Evolutionary conservation across 2,888 invertebrate genomes (phyloP).

Genomic region (Cephus pygmeus): DNA sequence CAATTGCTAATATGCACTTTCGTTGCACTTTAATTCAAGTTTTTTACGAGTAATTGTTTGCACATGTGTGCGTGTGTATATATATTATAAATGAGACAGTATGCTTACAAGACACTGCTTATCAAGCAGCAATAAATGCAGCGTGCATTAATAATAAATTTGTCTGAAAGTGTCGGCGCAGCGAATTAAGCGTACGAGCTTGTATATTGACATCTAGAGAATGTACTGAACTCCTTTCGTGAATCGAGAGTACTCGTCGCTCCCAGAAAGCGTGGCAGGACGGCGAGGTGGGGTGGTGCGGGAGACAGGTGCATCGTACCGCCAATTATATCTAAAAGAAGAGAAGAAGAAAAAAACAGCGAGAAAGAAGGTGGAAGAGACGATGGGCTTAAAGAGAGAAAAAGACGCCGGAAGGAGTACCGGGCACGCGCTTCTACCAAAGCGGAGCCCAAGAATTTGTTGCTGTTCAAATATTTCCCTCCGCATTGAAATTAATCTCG

Average conservation of each 20-base stretch:
- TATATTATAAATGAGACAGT: not conserved
- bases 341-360: slow-evolving; percentile 16
- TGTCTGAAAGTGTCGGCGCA: not conserved
- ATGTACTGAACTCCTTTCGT: not conserved
- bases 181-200: not conserved
- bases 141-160: not conserved
- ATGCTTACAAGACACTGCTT: not conserved
- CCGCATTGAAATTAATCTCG: not conserved
- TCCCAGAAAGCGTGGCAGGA: slow-evolving; percentile 14
- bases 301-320: slow-evolving; percentile 65
- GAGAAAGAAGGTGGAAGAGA: slow-evolving; percentile 32
- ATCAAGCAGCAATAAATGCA: not conserved
- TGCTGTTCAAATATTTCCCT: not conserved
- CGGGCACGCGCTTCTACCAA: not conserved
- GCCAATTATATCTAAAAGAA: slow-evolving; percentile 64
- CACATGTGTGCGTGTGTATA: too few relatives aligned
- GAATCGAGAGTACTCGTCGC: not conserved
- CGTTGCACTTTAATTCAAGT: too few relatives aligned
- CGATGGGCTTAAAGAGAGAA: slow-evolving; percentile 28
- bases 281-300: slow-evolving; percentile 37
- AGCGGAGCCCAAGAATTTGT: not conserved
- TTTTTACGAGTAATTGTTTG: not conserved
- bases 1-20: not conserved
- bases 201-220: not conserved
- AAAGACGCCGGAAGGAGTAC: slow-evolving; percentile 31